A percentile compares a stretch with the other conserved stretches of the same genome.
These are phyloP conservation scores for Diachasma alloeum DNA, from an alignment of 1,140 invertebrate species.

Conservation along the genomic window DNA sequence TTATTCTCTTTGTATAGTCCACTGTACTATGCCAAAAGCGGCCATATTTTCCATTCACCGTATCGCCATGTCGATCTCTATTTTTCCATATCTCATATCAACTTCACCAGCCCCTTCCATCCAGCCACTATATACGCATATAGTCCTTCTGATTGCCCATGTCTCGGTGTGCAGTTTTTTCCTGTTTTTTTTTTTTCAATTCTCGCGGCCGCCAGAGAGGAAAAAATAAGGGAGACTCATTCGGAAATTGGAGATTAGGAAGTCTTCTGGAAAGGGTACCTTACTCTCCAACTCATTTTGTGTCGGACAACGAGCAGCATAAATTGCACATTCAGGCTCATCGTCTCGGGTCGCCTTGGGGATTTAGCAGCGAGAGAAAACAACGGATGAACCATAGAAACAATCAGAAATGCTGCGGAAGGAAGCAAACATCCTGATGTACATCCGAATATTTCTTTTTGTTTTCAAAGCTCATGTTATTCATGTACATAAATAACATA, in stretches of 20 bases:
- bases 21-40: neutral
- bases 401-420: neutral
- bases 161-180: neutral
- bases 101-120: neutral
- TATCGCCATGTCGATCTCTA: slow-evolving; percentile 9
- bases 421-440: neutral
- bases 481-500: too few species aligned
- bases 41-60: neutral
- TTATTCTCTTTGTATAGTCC: neutral
- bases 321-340: neutral
- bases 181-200: neutral
- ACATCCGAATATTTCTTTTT: neutral
- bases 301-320: neutral
- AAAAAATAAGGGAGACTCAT: slow-evolving; percentile 6
- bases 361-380: neutral
- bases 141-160: neutral
- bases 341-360: neutral
- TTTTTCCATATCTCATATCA: slow-evolving; percentile 8
- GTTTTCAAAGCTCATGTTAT: too few species aligned
- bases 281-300: neutral
- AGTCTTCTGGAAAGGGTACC: neutral
- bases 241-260: slow-evolving; percentile 19
- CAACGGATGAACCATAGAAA: neutral
- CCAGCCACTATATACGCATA: neutral
- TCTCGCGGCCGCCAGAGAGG: neutral